Evolutionary conservation across 2,888 invertebrate species (phyloP), one percentile per base, ranked within the genome.

Genomic region (Herminia tarsipennalis): DNA sequence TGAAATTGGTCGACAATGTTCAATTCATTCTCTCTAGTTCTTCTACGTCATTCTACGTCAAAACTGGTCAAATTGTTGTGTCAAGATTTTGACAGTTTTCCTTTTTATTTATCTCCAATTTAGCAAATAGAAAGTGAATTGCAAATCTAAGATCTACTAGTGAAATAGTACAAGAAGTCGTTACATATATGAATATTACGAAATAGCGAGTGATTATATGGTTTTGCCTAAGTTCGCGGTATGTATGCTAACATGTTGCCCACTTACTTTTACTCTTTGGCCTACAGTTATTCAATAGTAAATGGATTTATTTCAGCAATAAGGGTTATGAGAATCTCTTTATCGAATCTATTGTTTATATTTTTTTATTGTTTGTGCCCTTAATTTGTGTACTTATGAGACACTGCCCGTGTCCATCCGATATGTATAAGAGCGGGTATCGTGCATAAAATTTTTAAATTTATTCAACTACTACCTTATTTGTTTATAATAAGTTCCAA

Each of bases 231-330:
- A 56, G 65, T 67, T 72, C 68, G 76, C 71, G 70, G 81, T 82
- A 78, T 73, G 77, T 79, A 73, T 75, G 65, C 67, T 71, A 74
- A 71, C 70, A 70, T 73, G 69, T 72, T 66, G 47, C 45, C 37
- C 47, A 58, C 44, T 44, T 71, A 82, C 80, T 82, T 82, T 85
- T 82, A 78, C 82, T 81, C 74, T 74, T 77, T 71, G 70, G 64
- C 65, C 63, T 70, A 62, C 64, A 64, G 66, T 66, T 56, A 66
- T 66, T 48, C 33, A 35, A 41, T 52, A 45, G 13, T 54, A 57
- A 45, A 55, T 16, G 56, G 48, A 56, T 51, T 63, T 46, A 36
- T 24, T 39, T 47, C 24, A 44, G 29, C 37, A 35, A n/a, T 30
- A 34, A 32, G 35, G 33, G 10, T 46, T 29, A 43, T 44, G n/a